Conservation (phyloP, 2,888 invertebrate species). For the Melangyna quadrimaculata region DNA sequence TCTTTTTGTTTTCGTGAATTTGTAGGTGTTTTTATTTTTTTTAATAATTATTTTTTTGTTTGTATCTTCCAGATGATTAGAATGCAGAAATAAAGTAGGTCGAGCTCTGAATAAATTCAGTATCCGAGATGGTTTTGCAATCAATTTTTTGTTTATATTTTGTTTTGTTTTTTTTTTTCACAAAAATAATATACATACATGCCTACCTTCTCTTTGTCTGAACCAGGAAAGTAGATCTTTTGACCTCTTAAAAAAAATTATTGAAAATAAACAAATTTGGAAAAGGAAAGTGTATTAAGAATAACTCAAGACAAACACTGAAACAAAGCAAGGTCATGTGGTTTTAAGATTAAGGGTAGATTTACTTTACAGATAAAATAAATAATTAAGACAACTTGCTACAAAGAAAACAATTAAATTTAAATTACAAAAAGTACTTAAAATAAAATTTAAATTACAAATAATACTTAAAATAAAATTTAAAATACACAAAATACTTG, state of each 20-base stretch:
- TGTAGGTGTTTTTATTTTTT: slow-evolving; percentile 16
- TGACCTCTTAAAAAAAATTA: background rate
- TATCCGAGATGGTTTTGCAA: slow-evolving; percentile 47
- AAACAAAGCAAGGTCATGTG: background rate
- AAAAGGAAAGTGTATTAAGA: background rate
- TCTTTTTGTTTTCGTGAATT: slow-evolving; percentile 22
- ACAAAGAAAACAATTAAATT: background rate
- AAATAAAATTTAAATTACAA: background rate
- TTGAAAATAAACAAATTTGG: background rate
- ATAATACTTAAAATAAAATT: background rate
- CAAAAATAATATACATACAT: too few species aligned
- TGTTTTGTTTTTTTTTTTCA: background rate
- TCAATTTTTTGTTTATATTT: slow-evolving; percentile 12
- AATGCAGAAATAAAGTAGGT: slow-evolving; percentile 56
- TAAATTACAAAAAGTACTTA: background rate
- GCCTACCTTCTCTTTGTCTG: slow-evolving; percentile 19
- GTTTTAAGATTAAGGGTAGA: background rate
- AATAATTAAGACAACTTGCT: background rate
- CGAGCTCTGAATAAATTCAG: slow-evolving; percentile 41
- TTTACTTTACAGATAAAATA: background rate
- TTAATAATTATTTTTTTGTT: background rate
- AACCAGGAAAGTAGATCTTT: slow-evolving; percentile 9
- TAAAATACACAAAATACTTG: too few species aligned
- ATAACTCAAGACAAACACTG: background rate
- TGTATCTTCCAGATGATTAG: slow-evolving; percentile 47